phyloP scores from a whole-genome alignment of 2,113 vertebrate species.

The Uropsilus gracilis region DNA sequence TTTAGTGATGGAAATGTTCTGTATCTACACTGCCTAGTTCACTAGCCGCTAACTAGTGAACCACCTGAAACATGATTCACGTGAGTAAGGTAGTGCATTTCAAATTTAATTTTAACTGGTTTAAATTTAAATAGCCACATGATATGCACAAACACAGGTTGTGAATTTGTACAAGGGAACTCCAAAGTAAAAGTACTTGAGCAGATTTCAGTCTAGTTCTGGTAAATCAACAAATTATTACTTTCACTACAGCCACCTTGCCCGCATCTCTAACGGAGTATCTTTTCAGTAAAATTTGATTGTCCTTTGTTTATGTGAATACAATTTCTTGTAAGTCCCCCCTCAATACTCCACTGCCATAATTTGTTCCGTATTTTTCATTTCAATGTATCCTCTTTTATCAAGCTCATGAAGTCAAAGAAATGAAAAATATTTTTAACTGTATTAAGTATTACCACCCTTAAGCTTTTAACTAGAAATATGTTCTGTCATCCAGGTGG shows the following conservation, averaged over 20 bases:
- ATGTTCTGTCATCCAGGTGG: not conserved
- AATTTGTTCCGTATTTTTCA: not conserved
- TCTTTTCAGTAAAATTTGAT: not conserved
- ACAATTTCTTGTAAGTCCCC: not conserved
- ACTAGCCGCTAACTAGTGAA: not conserved
- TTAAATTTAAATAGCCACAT: not conserved
- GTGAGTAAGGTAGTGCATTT: not conserved
- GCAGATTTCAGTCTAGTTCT: not conserved
- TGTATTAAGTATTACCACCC: not conserved
- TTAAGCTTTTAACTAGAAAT: not conserved
- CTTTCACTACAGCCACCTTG: not conserved
- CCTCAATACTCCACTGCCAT: not conserved
- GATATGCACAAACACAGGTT: not conserved
- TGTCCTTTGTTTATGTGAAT: not conserved
- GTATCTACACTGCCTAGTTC: not conserved
- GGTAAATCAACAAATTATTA: not conserved
- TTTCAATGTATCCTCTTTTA: not conserved
- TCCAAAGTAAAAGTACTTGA: not conserved
- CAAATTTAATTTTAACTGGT: conserved; percentile 36
- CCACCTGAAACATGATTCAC: not conserved
- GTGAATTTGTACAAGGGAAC: not conserved
- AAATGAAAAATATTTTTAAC: not conserved
- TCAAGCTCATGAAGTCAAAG: conserved; percentile 22
- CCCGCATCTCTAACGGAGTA: not conserved
- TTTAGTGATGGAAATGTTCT: not conserved